These are phyloP conservation scores for Montifringilla adamsi DNA, from an alignment of 2,113 vertebrate species.

Conservation along the genomic window DNA sequence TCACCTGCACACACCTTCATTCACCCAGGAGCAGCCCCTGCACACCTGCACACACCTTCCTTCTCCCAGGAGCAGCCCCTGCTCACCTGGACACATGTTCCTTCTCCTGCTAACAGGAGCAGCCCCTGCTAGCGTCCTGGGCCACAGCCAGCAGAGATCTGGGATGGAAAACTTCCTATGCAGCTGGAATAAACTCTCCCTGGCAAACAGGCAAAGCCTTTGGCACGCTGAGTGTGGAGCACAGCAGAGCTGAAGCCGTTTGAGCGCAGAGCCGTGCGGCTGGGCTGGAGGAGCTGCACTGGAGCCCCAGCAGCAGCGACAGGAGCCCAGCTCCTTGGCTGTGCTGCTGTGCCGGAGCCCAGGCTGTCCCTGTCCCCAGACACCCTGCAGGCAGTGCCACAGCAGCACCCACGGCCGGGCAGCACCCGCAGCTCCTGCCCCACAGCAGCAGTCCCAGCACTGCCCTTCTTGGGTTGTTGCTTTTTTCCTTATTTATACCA, in stretches of 20 bases:
- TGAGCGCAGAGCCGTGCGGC: not conserved
- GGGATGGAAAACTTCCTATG: not conserved
- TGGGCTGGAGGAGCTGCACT: not conserved
- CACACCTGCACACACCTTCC: no score
- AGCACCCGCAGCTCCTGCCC: not conserved
- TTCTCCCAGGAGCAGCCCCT: no score
- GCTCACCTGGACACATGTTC: no score
- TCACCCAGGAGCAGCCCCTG: no score
- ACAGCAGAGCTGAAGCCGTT: not conserved
- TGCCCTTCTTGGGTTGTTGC: not conserved
- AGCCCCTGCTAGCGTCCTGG: accelerated
- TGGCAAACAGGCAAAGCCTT: not conserved
- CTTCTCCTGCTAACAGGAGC: no score
- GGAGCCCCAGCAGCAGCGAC: not conserved
- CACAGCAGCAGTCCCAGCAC: not conserved
- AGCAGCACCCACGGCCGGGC: not conserved
- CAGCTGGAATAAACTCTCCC: not conserved
- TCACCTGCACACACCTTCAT: no score
- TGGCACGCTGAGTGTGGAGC: accelerated
- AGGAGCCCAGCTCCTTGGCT: no score
- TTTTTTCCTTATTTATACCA: not conserved
- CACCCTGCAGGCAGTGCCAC: not conserved
- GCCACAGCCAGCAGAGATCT: not conserved
- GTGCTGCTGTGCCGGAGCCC: not conserved
- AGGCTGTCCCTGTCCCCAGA: not conserved